Evolutionary conservation across 2,113 vertebrate genomes (phyloP).

Genomic region (Campylorhamphus procurvoides): DNA sequence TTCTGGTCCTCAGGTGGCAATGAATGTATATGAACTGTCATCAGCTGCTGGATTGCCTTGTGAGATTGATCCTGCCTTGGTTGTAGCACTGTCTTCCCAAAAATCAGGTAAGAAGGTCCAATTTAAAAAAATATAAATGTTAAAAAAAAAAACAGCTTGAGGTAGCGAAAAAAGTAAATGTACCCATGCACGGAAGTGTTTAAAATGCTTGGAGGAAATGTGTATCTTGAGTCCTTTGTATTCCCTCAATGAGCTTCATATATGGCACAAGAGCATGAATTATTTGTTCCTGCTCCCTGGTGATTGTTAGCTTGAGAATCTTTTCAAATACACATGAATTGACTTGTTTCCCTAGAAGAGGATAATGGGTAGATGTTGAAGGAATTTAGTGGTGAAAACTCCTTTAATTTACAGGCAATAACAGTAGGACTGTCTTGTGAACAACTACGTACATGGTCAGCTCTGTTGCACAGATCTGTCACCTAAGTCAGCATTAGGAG

Average conservation of each 20-base stretch:
- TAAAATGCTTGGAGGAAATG: neutral
- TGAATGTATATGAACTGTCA: slow-evolving; percentile 98
- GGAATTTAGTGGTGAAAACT: neutral
- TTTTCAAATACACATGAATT: neutral
- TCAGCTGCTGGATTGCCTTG: slow-evolving; percentile 96
- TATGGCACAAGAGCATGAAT: neutral
- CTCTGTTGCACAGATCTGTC: neutral
- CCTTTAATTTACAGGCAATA: neutral
- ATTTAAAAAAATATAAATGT: neutral
- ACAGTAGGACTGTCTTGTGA: neutral
- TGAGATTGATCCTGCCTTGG: slow-evolving; percentile 96
- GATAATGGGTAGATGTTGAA: neutral
- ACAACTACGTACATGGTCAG: accelerated
- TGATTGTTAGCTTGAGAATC: neutral
- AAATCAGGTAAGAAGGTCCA: slow-evolving; percentile 85
- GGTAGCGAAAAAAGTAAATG: neutral
- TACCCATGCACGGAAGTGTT: neutral
- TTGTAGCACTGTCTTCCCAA: slow-evolving; percentile 96
- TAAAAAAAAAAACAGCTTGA: neutral
- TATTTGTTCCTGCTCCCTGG: neutral
- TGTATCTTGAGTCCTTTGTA: neutral
- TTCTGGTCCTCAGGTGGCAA: slow-evolving; percentile 87
- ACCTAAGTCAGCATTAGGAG: neutral
- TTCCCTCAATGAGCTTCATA: neutral
- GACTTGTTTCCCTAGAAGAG: neutral